A percentile compares a stretch with the other conserved stretches of the same genome.
phyloP scores from a whole-genome alignment of 1,140 invertebrate genomes.

The Vanessa atalanta region DNA sequence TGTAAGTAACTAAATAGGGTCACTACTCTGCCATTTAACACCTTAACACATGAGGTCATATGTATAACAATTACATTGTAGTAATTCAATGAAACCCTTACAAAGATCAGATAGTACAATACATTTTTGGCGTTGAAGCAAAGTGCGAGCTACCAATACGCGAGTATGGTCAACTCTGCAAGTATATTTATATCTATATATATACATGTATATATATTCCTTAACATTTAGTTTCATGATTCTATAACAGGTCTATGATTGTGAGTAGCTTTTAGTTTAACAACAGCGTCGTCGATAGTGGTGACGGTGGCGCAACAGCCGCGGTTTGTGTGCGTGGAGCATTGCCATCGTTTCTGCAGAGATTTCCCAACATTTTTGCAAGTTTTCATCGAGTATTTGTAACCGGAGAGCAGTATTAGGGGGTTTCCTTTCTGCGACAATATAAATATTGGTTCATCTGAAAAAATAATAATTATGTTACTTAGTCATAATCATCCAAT shows the following conservation, averaged over 20 bases:
- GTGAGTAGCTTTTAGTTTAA: conserved; percentile 40
- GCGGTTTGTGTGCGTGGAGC: conserved; percentile 49
- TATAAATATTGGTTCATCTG: conserved; percentile 39
- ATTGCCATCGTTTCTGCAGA: conserved; percentile 45
- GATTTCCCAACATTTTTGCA: conserved; percentile 22
- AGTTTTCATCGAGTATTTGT: conserved; percentile 47
- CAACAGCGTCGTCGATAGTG: conserved; percentile 45
- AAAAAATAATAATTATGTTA: background rate
- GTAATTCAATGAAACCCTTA: no score
- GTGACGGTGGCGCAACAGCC: conserved; percentile 44
- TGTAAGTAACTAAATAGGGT: no score
- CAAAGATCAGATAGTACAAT: no score
- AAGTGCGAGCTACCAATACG: no score
- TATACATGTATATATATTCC: no score
- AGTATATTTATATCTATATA: no score
- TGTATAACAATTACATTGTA: no score
- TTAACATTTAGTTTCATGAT: background rate
- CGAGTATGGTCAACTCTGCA: no score
- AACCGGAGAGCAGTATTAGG: conserved; percentile 41
- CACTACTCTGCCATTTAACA: no score
- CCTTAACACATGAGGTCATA: no score
- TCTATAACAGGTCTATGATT: conserved; percentile 42
- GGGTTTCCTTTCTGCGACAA: conserved; percentile 46
- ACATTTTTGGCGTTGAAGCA: no score
- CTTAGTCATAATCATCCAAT: background rate